These are phyloP conservation scores for Cyclura pinguis DNA, from an alignment of 2,797 vertebrate species.

Conservation along the genomic window DNA sequence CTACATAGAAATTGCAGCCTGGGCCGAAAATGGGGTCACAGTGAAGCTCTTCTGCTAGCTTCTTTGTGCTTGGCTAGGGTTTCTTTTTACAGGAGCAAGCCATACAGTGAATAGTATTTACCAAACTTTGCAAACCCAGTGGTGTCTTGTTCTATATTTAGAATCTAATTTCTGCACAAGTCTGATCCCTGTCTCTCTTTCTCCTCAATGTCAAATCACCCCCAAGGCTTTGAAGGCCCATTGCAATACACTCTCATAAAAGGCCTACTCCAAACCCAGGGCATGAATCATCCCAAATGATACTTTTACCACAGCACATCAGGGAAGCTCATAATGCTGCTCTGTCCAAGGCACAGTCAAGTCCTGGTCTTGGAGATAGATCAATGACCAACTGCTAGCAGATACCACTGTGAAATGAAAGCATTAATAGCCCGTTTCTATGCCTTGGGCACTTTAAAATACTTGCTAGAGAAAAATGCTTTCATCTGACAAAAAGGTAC, in stretches of 20 bases:
- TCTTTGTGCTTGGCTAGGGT: background rate
- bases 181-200: slow-evolving; percentile 11
- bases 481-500: slow-evolving; percentile 39
- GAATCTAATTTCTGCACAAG: slow-evolving; percentile 21
- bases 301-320: background rate
- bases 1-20: background rate
- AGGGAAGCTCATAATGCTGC: slow-evolving; percentile 11
- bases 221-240: background rate
- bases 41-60: background rate
- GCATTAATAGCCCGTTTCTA: slow-evolving; percentile 40
- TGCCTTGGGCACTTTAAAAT: background rate
- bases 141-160: background rate
- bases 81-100: background rate
- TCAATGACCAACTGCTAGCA: background rate
- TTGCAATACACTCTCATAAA: slow-evolving; percentile 17
- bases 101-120: background rate
- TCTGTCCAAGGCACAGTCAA: background rate
- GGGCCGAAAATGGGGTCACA: background rate
- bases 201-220: slow-evolving; percentile 7
- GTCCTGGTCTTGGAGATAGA: slow-evolving; percentile 29
- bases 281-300: slow-evolving; percentile 23
- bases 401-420: slow-evolving; percentile 52
- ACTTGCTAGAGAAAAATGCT: slow-evolving; percentile 39
- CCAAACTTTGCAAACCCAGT: slow-evolving; percentile 13
- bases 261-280: background rate